Conservation (phyloP, 2,113 vertebrate genomes). For the Neogale vison region DNA sequence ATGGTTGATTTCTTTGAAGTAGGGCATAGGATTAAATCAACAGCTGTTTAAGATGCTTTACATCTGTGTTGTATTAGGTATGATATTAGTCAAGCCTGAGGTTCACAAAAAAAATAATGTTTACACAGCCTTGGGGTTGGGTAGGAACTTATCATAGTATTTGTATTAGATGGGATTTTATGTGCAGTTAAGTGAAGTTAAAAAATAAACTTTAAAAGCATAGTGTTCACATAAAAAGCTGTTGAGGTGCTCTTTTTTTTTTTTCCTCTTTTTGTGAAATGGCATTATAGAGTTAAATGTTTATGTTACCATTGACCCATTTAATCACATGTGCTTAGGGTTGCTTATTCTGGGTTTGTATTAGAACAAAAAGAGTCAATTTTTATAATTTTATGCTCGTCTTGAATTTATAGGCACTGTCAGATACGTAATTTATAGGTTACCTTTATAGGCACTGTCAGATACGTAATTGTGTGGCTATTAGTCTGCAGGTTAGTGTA, state of each 20-base stretch:
- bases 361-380: background rate
- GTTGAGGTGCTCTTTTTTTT: background rate
- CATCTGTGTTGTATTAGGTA: background rate
- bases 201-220: background rate
- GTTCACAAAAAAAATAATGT: constrained; percentile 12
- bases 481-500: background rate
- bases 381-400: background rate
- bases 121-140: background rate
- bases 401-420: background rate
- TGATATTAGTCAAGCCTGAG: background rate
- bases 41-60: background rate
- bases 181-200: background rate
- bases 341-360: background rate
- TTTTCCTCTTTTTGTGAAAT: background rate
- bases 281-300: background rate
- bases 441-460: background rate
- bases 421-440: background rate
- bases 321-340: background rate
- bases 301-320: background rate
- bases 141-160: background rate
- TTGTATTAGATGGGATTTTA: constrained; percentile 12
- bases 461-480: background rate
- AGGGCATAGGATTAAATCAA: background rate
- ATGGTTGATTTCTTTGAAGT: constrained; percentile 29
- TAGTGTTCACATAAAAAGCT: background rate